Base-by-base conservation (phyloP, 2,113 vertebrate species). In the Chloropsis hardwickii region DNA sequence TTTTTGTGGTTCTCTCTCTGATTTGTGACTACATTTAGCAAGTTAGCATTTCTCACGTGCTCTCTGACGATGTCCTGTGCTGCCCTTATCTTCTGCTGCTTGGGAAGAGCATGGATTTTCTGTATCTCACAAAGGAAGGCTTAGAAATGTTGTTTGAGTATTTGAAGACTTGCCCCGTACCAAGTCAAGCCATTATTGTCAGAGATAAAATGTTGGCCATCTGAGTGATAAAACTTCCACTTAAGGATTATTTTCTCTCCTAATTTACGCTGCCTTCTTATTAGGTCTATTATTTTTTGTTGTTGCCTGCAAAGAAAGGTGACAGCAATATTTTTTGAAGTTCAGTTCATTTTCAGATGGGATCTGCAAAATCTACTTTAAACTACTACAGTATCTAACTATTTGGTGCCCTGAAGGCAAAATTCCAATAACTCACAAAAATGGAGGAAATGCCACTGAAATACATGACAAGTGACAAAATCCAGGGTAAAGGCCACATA, bases 351-450 rank as follows among this genome's bases (percentile, higher is more conserved):
- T 82, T 92, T 57, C 35, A 91, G 58, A n/a, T 39, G 27, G 47
- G 28, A 77, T 89, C 31, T 77, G 37, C 47, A 90, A 83, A 76
- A 73, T 37, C 57, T 86, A 14, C 60, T 76, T 90, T 64, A 77
- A 78, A 17, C 27, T 60, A 8, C 24, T 21, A 17, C 6, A 29
- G 33, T 35, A 71, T 14, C 28, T 47, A 42, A 74, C 33, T 79
- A 21, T 47, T 80, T 65, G 58, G 11, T 83, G 24, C 28, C 47
- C 47, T 70, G 33, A 69, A 69, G 22, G 23, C 35, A 80, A 58
- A 88, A 70, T 62, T 69, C 62, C 87, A 72, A 2, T 56, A 84
- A 77, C 28, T 74, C 60, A 91, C 70, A 54, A 66, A 85, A 90
- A 86, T 57, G 8, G 20, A 61, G 42, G 7, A 72, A 71, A 80